A percentile compares a stretch with the other conserved stretches of the same genome.
Conservation (phyloP, 2,888 invertebrate species). For the Suillia variegata region DNA sequence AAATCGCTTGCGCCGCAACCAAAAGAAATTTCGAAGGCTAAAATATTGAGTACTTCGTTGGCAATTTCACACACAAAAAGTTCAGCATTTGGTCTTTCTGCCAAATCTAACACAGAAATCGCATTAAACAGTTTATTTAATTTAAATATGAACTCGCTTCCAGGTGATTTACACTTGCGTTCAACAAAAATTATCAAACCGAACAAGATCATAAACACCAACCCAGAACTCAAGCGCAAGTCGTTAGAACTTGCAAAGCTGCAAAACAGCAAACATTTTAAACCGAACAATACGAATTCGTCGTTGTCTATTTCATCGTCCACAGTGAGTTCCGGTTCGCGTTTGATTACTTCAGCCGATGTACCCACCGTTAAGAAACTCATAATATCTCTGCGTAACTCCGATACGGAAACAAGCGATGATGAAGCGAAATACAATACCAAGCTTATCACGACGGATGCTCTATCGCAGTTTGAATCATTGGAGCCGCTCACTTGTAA, state of each 20-base stretch:
- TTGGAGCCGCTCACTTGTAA: slow-evolving; percentile 3
- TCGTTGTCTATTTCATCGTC: slow-evolving; percentile 19
- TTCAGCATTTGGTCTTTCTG: too few species aligned
- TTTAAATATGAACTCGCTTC: too few species aligned
- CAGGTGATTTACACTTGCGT: neutral
- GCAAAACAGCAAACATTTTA: neutral
- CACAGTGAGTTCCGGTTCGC: slow-evolving; percentile 26
- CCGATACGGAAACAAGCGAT: slow-evolving; percentile 47
- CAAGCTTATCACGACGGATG: slow-evolving; percentile 16
- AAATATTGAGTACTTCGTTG: too few species aligned
- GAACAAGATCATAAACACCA: slow-evolving; percentile 55
- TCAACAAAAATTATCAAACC: slow-evolving; percentile 53
- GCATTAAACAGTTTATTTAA: too few species aligned
- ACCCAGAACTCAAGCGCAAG: slow-evolving; percentile 41
- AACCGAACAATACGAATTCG: neutral
- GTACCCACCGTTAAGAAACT: slow-evolving; percentile 46
- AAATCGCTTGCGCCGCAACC: too few species aligned
- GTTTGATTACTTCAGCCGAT: slow-evolving; percentile 49
- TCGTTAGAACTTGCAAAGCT: slow-evolving; percentile 4
- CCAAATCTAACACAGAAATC: too few species aligned
- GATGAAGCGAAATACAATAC: slow-evolving; percentile 35
- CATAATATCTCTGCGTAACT: slow-evolving; percentile 45
- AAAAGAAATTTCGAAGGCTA: too few species aligned
- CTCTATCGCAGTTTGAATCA: neutral
- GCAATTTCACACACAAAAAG: too few species aligned